phyloP scores from a whole-genome alignment of 2,113 vertebrate species.

The Perccottus glenii region DNA sequence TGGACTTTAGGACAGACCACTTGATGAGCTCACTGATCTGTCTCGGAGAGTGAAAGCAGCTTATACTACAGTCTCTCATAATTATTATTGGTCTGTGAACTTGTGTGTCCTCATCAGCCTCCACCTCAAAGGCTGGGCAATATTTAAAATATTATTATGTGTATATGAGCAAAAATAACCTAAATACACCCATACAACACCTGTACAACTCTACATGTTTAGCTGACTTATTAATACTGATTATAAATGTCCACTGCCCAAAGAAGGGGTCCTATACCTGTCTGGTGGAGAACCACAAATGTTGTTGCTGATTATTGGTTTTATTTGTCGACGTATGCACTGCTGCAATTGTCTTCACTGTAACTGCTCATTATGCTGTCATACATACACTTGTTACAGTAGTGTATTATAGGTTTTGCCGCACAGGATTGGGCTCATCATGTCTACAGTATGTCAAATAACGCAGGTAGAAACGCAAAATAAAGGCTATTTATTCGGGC shows the following conservation, averaged over 20 bases:
- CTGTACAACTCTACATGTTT: too few species aligned
- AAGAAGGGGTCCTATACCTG: neutral
- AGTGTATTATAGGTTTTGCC: constrained; percentile 3
- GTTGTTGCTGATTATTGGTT: constrained; percentile 3
- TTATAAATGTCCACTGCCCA: too few species aligned
- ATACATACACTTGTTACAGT: neutral
- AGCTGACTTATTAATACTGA: too few species aligned
- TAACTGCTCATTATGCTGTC: constrained; percentile 3
- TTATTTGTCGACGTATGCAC: constrained; percentile 8
- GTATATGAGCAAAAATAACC: too few species aligned
- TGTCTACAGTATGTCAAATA: neutral
- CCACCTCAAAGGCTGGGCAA: too few species aligned
- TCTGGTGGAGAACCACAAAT: neutral
- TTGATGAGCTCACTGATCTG: constrained; percentile 55
- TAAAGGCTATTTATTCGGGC: too few species aligned
- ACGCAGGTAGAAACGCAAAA: neutral
- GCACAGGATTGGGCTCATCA: constrained; percentile 5
- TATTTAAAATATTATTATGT: too few species aligned
- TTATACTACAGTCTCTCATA: constrained; percentile 15
- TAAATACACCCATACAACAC: too few species aligned
- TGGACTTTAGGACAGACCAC: constrained; percentile 33
- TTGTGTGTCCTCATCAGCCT: too few species aligned
- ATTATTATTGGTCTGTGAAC: neutral
- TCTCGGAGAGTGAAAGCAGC: constrained; percentile 22
- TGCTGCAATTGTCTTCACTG: neutral